Percentiles rank a stretch among this genome's conserved stretches.
Evolutionary conservation across 2,113 vertebrate species (phyloP).

Genomic region (Galbula dea): DNA sequence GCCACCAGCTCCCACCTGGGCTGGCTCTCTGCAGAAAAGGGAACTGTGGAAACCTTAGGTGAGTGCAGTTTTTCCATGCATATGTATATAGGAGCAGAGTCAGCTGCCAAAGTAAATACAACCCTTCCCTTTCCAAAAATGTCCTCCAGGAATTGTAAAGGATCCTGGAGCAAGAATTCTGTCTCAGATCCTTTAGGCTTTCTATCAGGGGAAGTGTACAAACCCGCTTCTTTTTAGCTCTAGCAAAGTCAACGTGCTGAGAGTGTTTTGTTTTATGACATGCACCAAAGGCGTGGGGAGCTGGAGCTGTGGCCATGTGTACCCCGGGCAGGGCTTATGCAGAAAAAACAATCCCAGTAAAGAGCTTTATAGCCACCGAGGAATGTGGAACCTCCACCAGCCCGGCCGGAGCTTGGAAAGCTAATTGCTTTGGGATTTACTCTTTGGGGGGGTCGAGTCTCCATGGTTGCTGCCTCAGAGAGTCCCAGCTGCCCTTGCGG

Average conservation of each 20-base stretch:
- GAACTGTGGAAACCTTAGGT: conserved; percentile 16
- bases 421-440: conserved; percentile 60
- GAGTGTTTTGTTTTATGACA: neutral
- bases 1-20: conserved; percentile 28
- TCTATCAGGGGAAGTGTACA: conserved; percentile 1
- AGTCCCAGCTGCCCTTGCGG: conserved; percentile 48
- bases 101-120: conserved; percentile 62
- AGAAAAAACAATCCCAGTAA: conserved; percentile 49
- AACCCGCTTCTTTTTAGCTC: neutral
- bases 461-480: conserved; percentile 29
- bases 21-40: neutral
- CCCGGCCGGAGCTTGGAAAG: conserved; percentile 6
- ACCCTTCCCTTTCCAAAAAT: conserved; percentile 66
- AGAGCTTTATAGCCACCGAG: conserved; percentile 55
- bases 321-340: conserved; percentile 22
- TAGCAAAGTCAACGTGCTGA: neutral
- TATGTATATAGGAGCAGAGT: conserved; percentile 24
- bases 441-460: conserved; percentile 30
- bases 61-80: conserved; percentile 54
- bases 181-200: conserved; percentile 28
- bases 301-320: neutral
- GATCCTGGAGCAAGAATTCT: conserved; percentile 45
- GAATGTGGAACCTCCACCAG: conserved; percentile 52
- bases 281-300: conserved; percentile 23
- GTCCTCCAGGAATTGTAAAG: conserved; percentile 64